Base-by-base conservation (phyloP, 2,797 vertebrate genomes). In the Trachurus trachurus region DNA sequence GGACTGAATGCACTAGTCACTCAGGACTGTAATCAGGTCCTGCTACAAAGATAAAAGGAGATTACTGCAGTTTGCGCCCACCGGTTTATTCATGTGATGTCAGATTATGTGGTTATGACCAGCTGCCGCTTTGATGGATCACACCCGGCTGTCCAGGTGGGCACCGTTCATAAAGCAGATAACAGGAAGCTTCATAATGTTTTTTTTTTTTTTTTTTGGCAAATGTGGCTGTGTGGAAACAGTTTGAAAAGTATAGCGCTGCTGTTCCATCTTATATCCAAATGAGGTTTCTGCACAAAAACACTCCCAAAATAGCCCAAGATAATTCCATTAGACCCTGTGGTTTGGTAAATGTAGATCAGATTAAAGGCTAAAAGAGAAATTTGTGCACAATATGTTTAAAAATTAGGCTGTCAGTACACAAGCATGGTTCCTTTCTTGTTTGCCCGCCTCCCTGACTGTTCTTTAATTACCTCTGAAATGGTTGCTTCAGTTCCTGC, bases 391-490 rank as follows among this genome's bases (percentile, higher is more conserved):
- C 42, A 64, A 60, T 21, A 52, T 58, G 63, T 17, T 72, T 53
- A 16, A 62, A 84, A 73, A 59, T 21, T 8, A 63, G 22, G 37
- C 29, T 52, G 6, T 39, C 40, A 26, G 11, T 26, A 2, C 22
- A 39, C 39, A 40, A 57, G 29, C 58, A 17, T 47, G 26, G 54
- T 39, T 83, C 22, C 49, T 82, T 74, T 73, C 39, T 21, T 61
- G 50, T 44, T 66, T 74, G 53, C 57, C 76, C 17, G 9, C 79
- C 54, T 85, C 56, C 31, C 66, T 62, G 66, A 66, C 76, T 72
- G 56, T 85, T 78, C 77, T 87, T 84, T 92, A 92, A 88, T 93
- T 90, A 88, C 88, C 71, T 88, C 82, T 85, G 87, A 88, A 91
- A 87, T 81, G 65, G 69, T 83, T 87, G 87, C 52, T 90, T 92